Evolutionary conservation across 2,797 vertebrate genomes (phyloP).

Genomic region (Tamandua tetradactyla): DNA sequence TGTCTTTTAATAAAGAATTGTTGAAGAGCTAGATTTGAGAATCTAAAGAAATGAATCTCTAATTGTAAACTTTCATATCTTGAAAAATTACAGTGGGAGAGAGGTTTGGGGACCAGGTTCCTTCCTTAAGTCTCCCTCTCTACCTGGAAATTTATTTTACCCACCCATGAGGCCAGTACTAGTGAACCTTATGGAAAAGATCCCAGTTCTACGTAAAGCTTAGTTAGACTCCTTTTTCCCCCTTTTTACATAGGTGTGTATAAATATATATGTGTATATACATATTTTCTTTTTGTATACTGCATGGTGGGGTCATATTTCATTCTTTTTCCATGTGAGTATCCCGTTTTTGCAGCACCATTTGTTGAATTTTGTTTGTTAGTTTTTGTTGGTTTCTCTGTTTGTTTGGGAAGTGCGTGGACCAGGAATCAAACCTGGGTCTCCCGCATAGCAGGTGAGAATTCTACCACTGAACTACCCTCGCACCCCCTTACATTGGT

Average conservation of each 20-base stretch:
- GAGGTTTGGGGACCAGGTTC: background rate
- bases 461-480: too few species aligned
- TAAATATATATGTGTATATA: too few species aligned
- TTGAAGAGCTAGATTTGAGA: background rate
- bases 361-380: too few species aligned
- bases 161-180: background rate
- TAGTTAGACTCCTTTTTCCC: background rate
- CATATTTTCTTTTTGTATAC: too few species aligned
- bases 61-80: background rate
- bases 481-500: too few species aligned
- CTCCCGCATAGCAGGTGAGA: too few species aligned
- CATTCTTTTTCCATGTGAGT: too few species aligned
- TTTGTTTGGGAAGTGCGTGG: too few species aligned
- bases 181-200: background rate
- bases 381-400: too few species aligned
- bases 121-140: background rate
- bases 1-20: constrained; percentile 19
- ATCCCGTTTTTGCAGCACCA: too few species aligned
- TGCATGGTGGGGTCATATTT: too few species aligned
- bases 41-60: constrained; percentile 31
- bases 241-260: background rate
- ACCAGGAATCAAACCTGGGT: too few species aligned
- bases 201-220: background rate
- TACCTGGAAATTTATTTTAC: background rate
- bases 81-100: background rate